Evolutionary conservation across 2,797 vertebrate species (phyloP).

Genomic region (Oreortyx pictus): DNA sequence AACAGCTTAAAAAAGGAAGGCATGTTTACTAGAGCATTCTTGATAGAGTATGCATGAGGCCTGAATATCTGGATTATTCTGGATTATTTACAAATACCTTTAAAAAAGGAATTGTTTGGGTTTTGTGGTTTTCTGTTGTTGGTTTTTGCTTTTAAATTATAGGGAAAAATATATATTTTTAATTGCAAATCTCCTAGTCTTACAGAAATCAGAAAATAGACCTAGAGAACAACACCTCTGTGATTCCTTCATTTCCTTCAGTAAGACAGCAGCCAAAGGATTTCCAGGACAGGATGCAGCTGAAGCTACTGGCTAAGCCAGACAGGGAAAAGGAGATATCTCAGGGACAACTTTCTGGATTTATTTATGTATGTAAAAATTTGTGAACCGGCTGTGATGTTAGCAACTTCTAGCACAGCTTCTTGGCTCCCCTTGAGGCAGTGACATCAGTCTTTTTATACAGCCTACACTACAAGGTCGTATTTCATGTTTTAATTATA

Average conservation of each 20-base stretch:
- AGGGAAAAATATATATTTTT: background rate
- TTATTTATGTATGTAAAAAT: background rate
- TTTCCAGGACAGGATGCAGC: background rate
- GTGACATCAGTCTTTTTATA: background rate
- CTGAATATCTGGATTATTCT: background rate
- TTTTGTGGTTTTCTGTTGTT: background rate
- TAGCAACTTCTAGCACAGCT: background rate
- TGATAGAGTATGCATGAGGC: background rate
- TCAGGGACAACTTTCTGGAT: background rate
- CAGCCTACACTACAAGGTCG: background rate
- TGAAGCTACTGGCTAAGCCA: background rate
- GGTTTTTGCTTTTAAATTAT: background rate
- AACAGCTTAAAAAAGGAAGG: background rate
- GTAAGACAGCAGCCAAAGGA: background rate
- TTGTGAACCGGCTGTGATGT: background rate
- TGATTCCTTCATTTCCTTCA: background rate
- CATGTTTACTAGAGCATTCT: background rate
- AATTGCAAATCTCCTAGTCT: background rate
- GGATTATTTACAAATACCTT: background rate
- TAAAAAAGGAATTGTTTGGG: background rate
- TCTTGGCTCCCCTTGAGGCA: background rate
- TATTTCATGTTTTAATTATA: background rate
- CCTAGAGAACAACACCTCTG: background rate
- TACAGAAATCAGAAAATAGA: background rate
- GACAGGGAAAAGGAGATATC: background rate